These are phyloP conservation scores for Larimichthys polyactis DNA, from an alignment of 2,113 vertebrate species.

Conservation along the genomic window DNA sequence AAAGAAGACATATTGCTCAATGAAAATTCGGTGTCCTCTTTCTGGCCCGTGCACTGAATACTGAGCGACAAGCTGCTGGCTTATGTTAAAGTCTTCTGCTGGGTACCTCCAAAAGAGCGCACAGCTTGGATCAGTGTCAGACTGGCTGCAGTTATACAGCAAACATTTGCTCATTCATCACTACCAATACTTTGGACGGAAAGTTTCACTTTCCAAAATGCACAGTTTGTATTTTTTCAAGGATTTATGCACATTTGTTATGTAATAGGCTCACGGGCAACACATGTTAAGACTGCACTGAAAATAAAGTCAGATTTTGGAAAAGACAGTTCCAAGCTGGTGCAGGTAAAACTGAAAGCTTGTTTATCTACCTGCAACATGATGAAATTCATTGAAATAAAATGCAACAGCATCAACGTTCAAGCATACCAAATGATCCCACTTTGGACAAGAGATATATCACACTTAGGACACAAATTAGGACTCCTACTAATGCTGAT, in stretches of 20 bases:
- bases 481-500: neutral
- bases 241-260: constrained; percentile 20
- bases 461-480: neutral
- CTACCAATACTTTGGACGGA: constrained; percentile 13
- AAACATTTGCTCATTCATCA: constrained; percentile 24
- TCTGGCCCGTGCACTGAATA: constrained; percentile 35
- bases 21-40: constrained; percentile 41
- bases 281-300: neutral
- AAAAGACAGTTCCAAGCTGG: neutral
- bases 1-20: constrained; percentile 45
- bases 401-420: constrained; percentile 15
- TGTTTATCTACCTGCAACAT: neutral
- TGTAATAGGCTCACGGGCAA: constrained; percentile 1
- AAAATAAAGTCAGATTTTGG: neutral
- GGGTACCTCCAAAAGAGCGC: constrained; percentile 17
- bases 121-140: constrained; percentile 28
- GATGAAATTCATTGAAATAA: constrained; percentile 16
- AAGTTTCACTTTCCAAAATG: constrained; percentile 20
- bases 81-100: constrained; percentile 39
- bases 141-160: constrained; percentile 6
- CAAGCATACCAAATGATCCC: neutral
- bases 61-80: constrained; percentile 57
- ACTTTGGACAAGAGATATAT: neutral
- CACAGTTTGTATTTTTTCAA: neutral
- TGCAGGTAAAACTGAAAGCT: neutral